Evolutionary conservation across 2,888 invertebrate genomes (phyloP).

Genomic region (Sylvicola cinctus): DNA sequence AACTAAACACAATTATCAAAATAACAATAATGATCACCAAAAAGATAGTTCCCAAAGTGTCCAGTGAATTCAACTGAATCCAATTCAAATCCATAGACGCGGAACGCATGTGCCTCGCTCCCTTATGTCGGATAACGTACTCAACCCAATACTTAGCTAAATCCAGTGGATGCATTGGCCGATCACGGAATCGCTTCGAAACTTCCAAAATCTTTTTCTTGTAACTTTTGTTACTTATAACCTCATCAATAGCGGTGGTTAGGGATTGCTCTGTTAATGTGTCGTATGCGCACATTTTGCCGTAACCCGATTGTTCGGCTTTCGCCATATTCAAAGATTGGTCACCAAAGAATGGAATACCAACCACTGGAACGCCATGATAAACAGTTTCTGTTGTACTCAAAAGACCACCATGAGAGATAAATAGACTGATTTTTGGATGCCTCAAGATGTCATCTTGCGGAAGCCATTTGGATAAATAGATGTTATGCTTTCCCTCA

Average conservation of each 20-base stretch:
- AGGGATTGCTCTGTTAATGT: too few species aligned
- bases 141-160: conserved; percentile 34
- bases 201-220: conserved; percentile 19
- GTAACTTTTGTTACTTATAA: too few species aligned
- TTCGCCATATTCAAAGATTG: too few species aligned
- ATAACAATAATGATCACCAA: conserved; percentile 9
- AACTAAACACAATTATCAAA: too few species aligned
- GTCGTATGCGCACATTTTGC: too few species aligned
- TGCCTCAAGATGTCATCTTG: conserved; percentile 36
- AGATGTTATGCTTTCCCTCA: conserved; percentile 12
- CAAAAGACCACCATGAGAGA: conserved; percentile 45
- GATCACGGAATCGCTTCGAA: conserved; percentile 29
- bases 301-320: too few species aligned
- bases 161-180: conserved; percentile 29
- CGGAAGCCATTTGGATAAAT: conserved; percentile 21
- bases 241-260: too few species aligned
- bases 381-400: conserved; percentile 38
- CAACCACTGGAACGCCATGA: conserved; percentile 34
- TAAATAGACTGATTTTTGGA: conserved; percentile 34
- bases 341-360: conserved; percentile 30
- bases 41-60: conserved; percentile 10
- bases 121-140: conserved; percentile 32
- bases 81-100: conserved; percentile 27
- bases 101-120: conserved; percentile 30
- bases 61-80: conserved; percentile 25